These are phyloP conservation scores for Lutjanus erythropterus DNA, from an alignment of 2,113 vertebrate species.

Conservation along the genomic window DNA sequence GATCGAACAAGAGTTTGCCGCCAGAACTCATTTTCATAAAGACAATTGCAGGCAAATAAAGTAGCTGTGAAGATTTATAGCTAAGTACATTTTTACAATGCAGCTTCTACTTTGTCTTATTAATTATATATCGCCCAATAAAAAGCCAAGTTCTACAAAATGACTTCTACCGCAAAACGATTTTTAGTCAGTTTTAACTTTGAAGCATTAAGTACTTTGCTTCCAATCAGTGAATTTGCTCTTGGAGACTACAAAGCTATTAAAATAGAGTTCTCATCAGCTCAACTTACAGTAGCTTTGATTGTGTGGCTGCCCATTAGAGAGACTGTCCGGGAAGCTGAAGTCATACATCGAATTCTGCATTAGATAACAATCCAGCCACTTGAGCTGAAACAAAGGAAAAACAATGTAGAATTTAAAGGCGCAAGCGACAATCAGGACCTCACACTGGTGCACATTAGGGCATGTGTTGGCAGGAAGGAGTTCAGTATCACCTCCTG, in stretches of 20 bases:
- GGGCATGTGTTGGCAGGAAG: no score
- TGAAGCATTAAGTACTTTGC: slow-evolving; percentile 22
- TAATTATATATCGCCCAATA: slow-evolving; percentile 13
- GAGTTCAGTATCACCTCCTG: no score
- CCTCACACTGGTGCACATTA: no score
- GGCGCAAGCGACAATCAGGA: no score
- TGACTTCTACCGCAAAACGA: slow-evolving; percentile 9
- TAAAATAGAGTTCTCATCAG: slow-evolving; percentile 14
- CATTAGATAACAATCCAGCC: neutral
- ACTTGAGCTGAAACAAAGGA: neutral
- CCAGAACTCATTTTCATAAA: slow-evolving; percentile 9
- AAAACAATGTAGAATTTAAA: neutral
- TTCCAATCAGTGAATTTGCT: slow-evolving; percentile 38
- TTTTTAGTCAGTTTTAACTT: slow-evolving; percentile 33
- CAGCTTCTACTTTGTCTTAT: slow-evolving; percentile 3
- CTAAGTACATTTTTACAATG: slow-evolving; percentile 19
- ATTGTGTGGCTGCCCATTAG: neutral
- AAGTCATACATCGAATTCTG: neutral
- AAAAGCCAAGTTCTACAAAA: slow-evolving; percentile 30
- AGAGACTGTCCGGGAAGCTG: neutral
- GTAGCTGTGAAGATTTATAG: slow-evolving; percentile 15
- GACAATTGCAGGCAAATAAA: slow-evolving; percentile 11
- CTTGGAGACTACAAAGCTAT: slow-evolving; percentile 12
- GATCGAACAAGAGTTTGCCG: neutral
- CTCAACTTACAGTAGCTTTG: slow-evolving; percentile 8